These are phyloP conservation scores for Phyllopteryx taeniolatus DNA, from an alignment of 2,113 vertebrate species.

Conservation along the genomic window DNA sequence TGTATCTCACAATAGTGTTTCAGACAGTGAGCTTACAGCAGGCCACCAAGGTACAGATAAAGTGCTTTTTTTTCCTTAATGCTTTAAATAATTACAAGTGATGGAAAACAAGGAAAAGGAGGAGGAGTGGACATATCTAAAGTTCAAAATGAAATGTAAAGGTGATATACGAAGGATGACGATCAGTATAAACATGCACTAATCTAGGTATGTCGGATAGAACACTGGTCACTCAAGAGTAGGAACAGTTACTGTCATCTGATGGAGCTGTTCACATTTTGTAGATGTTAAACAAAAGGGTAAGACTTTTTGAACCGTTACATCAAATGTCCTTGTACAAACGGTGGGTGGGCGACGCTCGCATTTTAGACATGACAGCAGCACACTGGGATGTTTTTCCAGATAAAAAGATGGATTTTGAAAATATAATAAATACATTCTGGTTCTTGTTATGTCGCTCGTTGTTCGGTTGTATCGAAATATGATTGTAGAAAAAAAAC, in stretches of 20 bases:
- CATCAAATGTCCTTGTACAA: slow-evolving; percentile 18
- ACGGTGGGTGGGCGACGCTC: neutral
- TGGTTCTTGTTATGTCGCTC: slow-evolving; percentile 70
- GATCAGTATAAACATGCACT: slow-evolving; percentile 55
- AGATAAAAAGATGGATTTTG: slow-evolving; percentile 70
- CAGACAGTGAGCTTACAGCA: slow-evolving; percentile 73
- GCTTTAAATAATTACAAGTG: slow-evolving; percentile 77
- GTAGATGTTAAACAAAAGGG: slow-evolving; percentile 19
- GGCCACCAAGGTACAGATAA: slow-evolving; percentile 82
- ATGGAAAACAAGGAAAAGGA: slow-evolving; percentile 40
- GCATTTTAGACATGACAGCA: slow-evolving; percentile 65
- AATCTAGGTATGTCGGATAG: slow-evolving; percentile 49
- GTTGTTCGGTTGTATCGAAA: slow-evolving; percentile 72
- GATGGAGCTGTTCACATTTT: slow-evolving; percentile 73
- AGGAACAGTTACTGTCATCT: slow-evolving; percentile 55
- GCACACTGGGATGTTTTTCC: slow-evolving; percentile 73
- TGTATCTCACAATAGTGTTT: slow-evolving; percentile 67
- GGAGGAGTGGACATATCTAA: slow-evolving; percentile 27
- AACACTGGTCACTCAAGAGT: slow-evolving; percentile 60
- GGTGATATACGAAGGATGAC: slow-evolving; percentile 35
- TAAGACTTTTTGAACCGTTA: slow-evolving; percentile 57
- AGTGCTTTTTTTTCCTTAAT: slow-evolving; percentile 73
- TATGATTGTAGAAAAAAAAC: slow-evolving; percentile 52
- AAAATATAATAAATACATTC: slow-evolving; percentile 88
- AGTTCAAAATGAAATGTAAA: slow-evolving; percentile 41